Percentiles rank a stretch among this genome's conserved stretches.
Evolutionary conservation across 2,888 invertebrate species (phyloP).

Genomic region (Eupithecia abbreviata): DNA sequence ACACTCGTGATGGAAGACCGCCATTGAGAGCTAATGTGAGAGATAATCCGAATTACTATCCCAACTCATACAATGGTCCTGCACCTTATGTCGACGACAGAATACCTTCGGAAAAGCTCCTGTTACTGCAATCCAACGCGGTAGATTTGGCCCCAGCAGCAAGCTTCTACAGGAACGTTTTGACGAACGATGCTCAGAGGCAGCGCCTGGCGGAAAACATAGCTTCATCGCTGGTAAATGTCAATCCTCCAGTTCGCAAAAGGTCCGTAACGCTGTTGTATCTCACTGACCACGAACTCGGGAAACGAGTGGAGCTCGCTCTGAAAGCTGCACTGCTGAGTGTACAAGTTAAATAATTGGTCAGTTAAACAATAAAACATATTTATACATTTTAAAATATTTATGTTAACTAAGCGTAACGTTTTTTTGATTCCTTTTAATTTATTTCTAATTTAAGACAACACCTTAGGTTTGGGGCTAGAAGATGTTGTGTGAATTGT

Average conservation of each 20-base stretch:
- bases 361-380: neutral
- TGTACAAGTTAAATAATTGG: slow-evolving; percentile 12
- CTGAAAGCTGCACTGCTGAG: slow-evolving; percentile 36
- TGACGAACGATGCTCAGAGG: slow-evolving; percentile 38
- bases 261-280: slow-evolving; percentile 79
- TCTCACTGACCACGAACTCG: slow-evolving; percentile 88
- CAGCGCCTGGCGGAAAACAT: slow-evolving; percentile 36
- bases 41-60: slow-evolving; percentile 95
- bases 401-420: neutral
- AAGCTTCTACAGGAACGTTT: slow-evolving; percentile 88
- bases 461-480: too few relatives aligned
- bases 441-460: neutral
- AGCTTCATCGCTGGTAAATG: slow-evolving; percentile 19
- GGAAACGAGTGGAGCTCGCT: slow-evolving; percentile 85
- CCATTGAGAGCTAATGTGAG: slow-evolving; percentile 89
- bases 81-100: slow-evolving; percentile 82
- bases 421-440: neutral
- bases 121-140: slow-evolving; percentile 29
- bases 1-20: slow-evolving; percentile 66
- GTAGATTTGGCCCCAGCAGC: slow-evolving; percentile 82
- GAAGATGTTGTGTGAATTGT: too few relatives aligned
- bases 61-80: slow-evolving; percentile 96
- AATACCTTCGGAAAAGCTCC: slow-evolving; percentile 48
- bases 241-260: slow-evolving; percentile 36
- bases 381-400: neutral